Evolutionary conservation across 2,888 invertebrate genomes (phyloP), one percentile per base, ranked within the genome.

Genomic region (Melikaiella ostensackeni): DNA sequence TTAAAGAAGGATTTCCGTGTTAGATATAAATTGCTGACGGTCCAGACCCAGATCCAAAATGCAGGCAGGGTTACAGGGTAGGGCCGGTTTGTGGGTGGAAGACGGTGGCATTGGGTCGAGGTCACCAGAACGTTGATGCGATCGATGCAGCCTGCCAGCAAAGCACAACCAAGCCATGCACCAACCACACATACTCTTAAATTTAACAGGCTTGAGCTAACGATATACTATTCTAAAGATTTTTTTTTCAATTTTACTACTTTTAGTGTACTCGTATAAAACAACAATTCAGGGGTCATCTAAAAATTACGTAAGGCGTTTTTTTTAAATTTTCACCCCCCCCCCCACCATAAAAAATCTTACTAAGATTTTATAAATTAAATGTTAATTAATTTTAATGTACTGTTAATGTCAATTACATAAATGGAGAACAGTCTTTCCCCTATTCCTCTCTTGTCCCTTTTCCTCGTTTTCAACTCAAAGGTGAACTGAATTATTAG

Each of bases 91-190:
- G 81, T 82, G 83, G 84, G 88, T 85, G 85, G 85, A 86, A 85
- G 87, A 92, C 92, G 92, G 92, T 92, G 92, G 89, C 92, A 92
- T 91, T 93, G 91, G 94, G 94, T 93, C 94, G 94, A 94, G 94
- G 94, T 94, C 94, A 94, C 90, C 89, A 87, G 90, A 90, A 90
- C 93, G 93, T 92, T 91, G 92, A 86, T 85, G 90, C 92, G 94
- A 94, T 94, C 94, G 94, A 94, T 94, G 93, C 93, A 94, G 94
- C 94, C 85, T 85, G 86, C 87, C 86, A 83, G 80, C 84, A 80
- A 76, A 81, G 75, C 80, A 78, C 84, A 64, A 59, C 63, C 81
- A 75, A 78, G 80, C 77, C 57, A 50, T 75, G 57, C 80, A 55
- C 75, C 64, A 79, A 76, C 64, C 66, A 77, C 64, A 50, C 55